Conservation (phyloP, 2,797 vertebrate species). For the Nasua narica region DNA sequence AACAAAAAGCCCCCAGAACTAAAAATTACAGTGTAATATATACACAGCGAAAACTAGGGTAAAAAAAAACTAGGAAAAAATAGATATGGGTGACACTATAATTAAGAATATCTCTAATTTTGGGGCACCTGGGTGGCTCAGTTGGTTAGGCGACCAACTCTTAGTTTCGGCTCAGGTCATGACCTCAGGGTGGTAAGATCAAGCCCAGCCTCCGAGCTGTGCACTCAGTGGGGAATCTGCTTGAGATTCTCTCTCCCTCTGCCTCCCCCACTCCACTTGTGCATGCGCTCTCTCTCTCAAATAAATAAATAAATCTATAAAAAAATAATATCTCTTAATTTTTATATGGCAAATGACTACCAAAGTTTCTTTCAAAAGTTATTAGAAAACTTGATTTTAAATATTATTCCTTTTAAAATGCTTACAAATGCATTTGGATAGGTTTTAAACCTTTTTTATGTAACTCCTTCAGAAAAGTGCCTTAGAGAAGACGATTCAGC, state of each 20-base stretch:
- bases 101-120: neutral
- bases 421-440: neutral
- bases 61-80: neutral
- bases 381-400: neutral
- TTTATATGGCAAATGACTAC: neutral
- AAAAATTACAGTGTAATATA: neutral
- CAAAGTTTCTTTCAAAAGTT: neutral
- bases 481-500: neutral
- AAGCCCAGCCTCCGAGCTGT: neutral
- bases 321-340: neutral
- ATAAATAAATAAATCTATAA: neutral
- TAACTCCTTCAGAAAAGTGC: neutral
- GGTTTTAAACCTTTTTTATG: neutral
- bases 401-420: neutral
- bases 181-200: neutral
- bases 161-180: no score
- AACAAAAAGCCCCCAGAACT: neutral
- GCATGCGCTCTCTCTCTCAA: neutral
- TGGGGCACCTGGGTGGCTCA: neutral
- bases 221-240: fast-evolving
- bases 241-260: neutral
- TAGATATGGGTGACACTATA: neutral
- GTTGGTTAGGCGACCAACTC: neutral
- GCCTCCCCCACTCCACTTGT: no score
- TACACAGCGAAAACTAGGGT: neutral